Percentiles rank a stretch among this genome's conserved stretches.
Conservation (phyloP, 2,113 vertebrate genomes). For the Proteles cristata region DNA sequence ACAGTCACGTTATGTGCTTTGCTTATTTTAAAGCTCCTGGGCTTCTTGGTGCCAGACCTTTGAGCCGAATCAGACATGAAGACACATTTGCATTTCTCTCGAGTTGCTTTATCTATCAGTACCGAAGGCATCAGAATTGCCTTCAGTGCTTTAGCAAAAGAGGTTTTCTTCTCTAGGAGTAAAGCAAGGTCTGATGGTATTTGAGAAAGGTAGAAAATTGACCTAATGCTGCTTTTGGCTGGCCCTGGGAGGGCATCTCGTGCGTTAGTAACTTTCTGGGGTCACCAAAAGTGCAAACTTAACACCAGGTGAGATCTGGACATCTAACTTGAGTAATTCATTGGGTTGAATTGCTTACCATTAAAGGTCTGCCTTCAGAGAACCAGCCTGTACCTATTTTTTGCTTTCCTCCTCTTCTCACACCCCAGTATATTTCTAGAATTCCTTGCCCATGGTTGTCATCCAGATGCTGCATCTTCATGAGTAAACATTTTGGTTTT, state of each 20-base stretch:
- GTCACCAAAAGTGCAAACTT: background rate
- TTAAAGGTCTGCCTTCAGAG: background rate
- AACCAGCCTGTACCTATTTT: background rate
- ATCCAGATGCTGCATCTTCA: background rate
- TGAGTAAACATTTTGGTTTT: background rate
- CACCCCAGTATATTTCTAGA: background rate
- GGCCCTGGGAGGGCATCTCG: background rate
- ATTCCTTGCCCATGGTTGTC: background rate
- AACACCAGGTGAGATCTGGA: background rate
- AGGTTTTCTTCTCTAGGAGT: background rate
- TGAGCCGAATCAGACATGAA: background rate
- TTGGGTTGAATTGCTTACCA: background rate
- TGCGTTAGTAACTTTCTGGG: background rate
- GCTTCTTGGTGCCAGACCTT: background rate
- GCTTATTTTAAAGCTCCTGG: background rate
- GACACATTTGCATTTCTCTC: background rate
- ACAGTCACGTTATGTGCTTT: background rate
- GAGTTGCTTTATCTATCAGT: background rate
- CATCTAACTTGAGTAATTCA: background rate
- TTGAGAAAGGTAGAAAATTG: background rate
- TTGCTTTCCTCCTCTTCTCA: background rate
- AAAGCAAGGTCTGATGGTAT: background rate
- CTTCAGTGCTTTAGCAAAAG: background rate
- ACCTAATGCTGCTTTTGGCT: background rate
- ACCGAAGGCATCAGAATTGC: background rate